Base-by-base conservation (phyloP, 1,140 invertebrate genomes). In the Cherax quadricarinatus region DNA sequence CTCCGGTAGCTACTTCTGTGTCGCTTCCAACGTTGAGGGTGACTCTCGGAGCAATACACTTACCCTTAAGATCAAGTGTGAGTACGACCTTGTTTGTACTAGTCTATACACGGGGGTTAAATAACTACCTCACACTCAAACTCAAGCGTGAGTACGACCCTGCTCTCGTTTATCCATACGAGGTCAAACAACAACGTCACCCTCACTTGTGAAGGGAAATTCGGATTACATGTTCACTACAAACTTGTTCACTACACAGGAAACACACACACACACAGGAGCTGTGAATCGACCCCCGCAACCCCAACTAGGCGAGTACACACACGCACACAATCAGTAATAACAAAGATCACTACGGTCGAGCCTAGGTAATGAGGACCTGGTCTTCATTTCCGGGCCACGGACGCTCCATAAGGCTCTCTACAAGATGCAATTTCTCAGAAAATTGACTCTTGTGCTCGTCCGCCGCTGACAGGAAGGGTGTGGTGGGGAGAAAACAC, bases 11-110 rank as follows among this genome's bases (percentile, higher is more conserved):
- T 98, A 98, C 95, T 97, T 96, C 41, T 97, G 96, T 93, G 95
- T 96, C 10, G 96, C 96, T 14, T 95, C 95, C 82, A 97, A 97
- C 94, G 94, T 94, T 48, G 95, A 96, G 94, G 96, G 96, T 18
- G 96, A 96, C 93, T 96, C 96, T 4, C 93, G 94, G 51, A 96
- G 96, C 94, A 94, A 94, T 60, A 84, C 87, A 30, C 78, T 94
- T 84, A 96, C 96, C 92, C 95, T 98, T 48, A 96, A 97, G 94
- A 97, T 98, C 94, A 97, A 98, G 95, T 98, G 94, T 94, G 91
- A 94, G 94, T 93, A 57, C 3, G 53, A 10, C 9, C 62, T 57
- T 21, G 5, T 49, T n/a, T 85, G 30, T 41, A 41, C 30, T 2
- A 41, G 30, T 2, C 30, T 41, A 41, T 41, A 41, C 30, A 41